phyloP scores from a whole-genome alignment of 2,113 vertebrate genomes.

The Sus scrofa region T2T-Sscrofa CM000814.6:142724501-142725000 shows the following conservation, averaged over 20 bases:
- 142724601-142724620: slow-evolving; percentile 54
- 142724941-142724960: slow-evolving; percentile 53
- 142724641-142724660: slow-evolving; percentile 44
- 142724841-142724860: slow-evolving; percentile 72
- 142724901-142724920: slow-evolving; percentile 66
- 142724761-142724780: background rate
- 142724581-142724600: background rate
- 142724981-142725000: slow-evolving; percentile 70
- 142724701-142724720: slow-evolving; percentile 73
- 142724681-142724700: slow-evolving; percentile 71
- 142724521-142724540: slow-evolving; percentile 5
- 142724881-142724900: slow-evolving; percentile 82
- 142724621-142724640: background rate
- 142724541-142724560: background rate
- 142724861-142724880: slow-evolving; percentile 62
- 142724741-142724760: slow-evolving; percentile 65
- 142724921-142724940: slow-evolving; percentile 60
- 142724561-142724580: background rate
- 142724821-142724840: slow-evolving; percentile 9
- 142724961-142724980: slow-evolving; percentile 73
- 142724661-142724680: slow-evolving; percentile 55
- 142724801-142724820: slow-evolving; percentile 46
- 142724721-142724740: slow-evolving; percentile 63
- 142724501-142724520: background rate
- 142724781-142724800: slow-evolving; percentile 39